A percentile compares a stretch with the other conserved stretches of the same genome.
Conservation (phyloP, 2,113 vertebrate genomes). For the Gymnocephalus cernua region DNA sequence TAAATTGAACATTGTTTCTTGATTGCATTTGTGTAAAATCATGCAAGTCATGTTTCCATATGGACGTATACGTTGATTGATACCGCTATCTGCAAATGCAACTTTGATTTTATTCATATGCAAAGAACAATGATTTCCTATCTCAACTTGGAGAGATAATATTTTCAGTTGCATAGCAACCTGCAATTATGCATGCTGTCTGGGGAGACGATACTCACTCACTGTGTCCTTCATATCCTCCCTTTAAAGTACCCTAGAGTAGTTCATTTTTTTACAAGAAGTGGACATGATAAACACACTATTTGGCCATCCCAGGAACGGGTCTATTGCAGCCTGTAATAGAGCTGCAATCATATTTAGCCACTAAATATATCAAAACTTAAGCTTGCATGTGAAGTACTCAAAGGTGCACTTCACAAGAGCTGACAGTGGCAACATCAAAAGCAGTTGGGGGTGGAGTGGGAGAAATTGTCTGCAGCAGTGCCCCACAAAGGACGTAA, state of each 20-base stretch:
- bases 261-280: conserved; percentile 37
- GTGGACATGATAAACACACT: conserved; percentile 58
- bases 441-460: conserved; percentile 23
- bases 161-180: conserved; percentile 83
- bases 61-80: conserved; percentile 42
- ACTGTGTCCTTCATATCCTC: conserved; percentile 53
- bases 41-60: conserved; percentile 23
- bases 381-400: conserved; percentile 20
- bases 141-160: conserved; percentile 74
- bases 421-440: conserved; percentile 41
- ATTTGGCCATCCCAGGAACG: conserved; percentile 54
- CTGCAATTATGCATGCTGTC: conserved; percentile 78
- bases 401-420: conserved; percentile 41
- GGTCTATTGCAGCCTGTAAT: conserved; percentile 24
- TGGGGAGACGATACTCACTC: conserved; percentile 62
- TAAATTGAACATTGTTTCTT: background rate
- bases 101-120: conserved; percentile 69
- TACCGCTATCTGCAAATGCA: conserved; percentile 35
- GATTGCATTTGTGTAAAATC: background rate
- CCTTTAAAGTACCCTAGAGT: conserved; percentile 44
- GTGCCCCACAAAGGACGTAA: conserved; percentile 39
- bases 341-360: conserved; percentile 28
- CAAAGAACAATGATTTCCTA: conserved; percentile 71
- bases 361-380: conserved; percentile 36
- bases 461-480: conserved; percentile 43